Conservation (phyloP, 2,113 vertebrate genomes). For the Elephantulus edwardii region DNA sequence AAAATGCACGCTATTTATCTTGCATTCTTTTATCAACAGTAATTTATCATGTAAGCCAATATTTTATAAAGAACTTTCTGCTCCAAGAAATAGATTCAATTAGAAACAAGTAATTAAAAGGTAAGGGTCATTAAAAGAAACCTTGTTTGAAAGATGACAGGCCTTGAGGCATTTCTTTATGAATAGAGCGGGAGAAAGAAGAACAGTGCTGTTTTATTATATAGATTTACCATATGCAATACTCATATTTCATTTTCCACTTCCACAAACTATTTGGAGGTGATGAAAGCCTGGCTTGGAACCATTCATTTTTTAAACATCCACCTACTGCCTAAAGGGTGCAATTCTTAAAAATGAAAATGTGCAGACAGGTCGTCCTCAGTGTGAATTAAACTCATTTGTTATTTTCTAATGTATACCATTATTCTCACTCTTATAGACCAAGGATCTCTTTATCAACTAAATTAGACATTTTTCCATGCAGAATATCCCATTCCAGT, state of each 20-base stretch:
- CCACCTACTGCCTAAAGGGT: constrained; percentile 65
- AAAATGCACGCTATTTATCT: constrained; percentile 8
- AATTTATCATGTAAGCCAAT: constrained; percentile 57
- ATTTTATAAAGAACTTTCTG: constrained; percentile 65
- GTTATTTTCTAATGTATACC: constrained; percentile 75
- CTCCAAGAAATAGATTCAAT: constrained; percentile 72
- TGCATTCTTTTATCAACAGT: constrained; percentile 49
- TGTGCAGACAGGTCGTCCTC: constrained; percentile 64
- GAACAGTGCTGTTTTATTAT: constrained; percentile 41
- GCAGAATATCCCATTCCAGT: constrained; percentile 46
- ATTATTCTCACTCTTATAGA: constrained; percentile 72
- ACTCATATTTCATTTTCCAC: constrained; percentile 66
- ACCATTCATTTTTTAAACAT: constrained; percentile 65
- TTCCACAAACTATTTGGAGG: constrained; percentile 30
- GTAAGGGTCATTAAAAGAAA: constrained; percentile 60
- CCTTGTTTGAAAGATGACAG: constrained; percentile 55
- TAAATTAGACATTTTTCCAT: constrained; percentile 67
- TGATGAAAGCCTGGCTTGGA: constrained; percentile 57
- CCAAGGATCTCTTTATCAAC: constrained; percentile 73
- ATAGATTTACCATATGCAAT: constrained; percentile 65
- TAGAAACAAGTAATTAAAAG: constrained; percentile 75
- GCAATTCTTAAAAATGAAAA: constrained; percentile 71
- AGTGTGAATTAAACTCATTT: constrained; percentile 73
- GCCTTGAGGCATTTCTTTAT: constrained; percentile 57
- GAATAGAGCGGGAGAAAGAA: background rate